Percentiles rank a stretch among this genome's conserved stretches.
Evolutionary conservation across 2,797 vertebrate genomes (phyloP).

Genomic region (Manis javanica): DNA sequence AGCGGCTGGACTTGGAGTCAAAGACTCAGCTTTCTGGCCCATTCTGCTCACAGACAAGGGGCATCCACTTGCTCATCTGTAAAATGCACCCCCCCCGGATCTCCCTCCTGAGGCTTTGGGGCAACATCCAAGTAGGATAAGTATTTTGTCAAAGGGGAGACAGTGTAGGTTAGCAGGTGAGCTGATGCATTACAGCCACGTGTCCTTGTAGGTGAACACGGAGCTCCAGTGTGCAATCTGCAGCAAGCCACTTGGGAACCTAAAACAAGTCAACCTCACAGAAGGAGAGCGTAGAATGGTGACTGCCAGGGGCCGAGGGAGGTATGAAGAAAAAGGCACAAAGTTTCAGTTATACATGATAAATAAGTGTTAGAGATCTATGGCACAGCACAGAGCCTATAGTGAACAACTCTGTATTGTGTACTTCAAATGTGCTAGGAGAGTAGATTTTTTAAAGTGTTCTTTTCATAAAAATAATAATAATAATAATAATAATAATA

Average conservation of each 20-base stretch:
- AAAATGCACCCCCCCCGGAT: background rate
- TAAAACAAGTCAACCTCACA: background rate
- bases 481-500: too few relatives aligned
- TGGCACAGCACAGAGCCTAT: background rate
- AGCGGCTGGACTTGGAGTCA: background rate
- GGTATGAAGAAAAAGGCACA: background rate
- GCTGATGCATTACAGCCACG: background rate
- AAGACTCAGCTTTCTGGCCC: background rate
- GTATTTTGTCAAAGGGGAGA: background rate
- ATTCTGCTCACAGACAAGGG: background rate
- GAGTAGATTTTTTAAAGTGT: background rate
- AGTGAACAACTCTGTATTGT: background rate
- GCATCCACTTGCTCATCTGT: background rate
- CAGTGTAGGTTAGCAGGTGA: accelerated
- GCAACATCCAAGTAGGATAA: background rate
- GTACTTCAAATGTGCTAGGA: background rate
- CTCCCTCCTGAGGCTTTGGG: background rate
- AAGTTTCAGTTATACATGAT: background rate
- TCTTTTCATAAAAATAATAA: background rate
- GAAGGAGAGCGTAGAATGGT: background rate
- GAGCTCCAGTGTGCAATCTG: background rate
- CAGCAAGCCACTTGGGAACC: background rate
- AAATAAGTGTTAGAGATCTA: background rate
- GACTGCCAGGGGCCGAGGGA: background rate
- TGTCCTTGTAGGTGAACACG: background rate